These are phyloP conservation scores for Epirrita christyi DNA, from an alignment of 2,888 invertebrate species.

Conservation along the genomic window DNA sequence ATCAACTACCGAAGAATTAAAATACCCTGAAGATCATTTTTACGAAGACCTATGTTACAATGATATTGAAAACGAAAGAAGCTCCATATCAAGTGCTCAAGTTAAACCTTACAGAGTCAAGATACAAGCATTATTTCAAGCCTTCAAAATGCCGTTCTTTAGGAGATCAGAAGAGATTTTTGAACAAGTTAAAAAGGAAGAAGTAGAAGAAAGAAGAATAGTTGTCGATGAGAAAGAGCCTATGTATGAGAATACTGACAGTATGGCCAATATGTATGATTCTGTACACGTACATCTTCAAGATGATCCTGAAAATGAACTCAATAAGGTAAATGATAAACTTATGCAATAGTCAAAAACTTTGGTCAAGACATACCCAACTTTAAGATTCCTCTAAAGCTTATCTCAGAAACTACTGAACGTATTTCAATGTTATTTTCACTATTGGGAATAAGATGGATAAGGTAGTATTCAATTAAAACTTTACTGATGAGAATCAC, in stretches of 20 bases:
- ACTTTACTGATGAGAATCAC: no score
- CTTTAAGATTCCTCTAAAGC: no score
- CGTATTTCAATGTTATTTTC: no score
- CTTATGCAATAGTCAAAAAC: no score
- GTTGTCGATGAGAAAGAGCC: conserved; percentile 45
- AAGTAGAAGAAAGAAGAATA: conserved; percentile 30
- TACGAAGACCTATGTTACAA: conserved; percentile 77
- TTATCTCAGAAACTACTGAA: no score
- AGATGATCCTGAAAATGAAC: conserved; percentile 10
- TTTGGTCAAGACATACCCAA: no score
- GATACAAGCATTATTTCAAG: conserved; percentile 72
- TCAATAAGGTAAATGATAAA: conserved; percentile 27
- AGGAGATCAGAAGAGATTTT: conserved; percentile 55
- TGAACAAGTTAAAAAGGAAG: conserved; percentile 34
- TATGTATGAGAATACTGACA: conserved; percentile 68
- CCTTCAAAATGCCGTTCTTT: conserved; percentile 73
- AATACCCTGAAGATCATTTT: conserved; percentile 69
- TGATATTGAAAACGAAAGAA: conserved; percentile 52
- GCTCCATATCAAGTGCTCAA: conserved; percentile 35
- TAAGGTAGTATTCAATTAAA: no score
- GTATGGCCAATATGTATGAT: conserved; percentile 69
- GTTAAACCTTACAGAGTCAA: conserved; percentile 68
- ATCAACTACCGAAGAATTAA: conserved; percentile 59
- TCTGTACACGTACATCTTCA: conserved; percentile 58
- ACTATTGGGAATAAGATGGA: no score